These are phyloP conservation scores for Peromyscus leucopus DNA, from an alignment of 2,113 vertebrate species.

Conservation along the genomic window DNA sequence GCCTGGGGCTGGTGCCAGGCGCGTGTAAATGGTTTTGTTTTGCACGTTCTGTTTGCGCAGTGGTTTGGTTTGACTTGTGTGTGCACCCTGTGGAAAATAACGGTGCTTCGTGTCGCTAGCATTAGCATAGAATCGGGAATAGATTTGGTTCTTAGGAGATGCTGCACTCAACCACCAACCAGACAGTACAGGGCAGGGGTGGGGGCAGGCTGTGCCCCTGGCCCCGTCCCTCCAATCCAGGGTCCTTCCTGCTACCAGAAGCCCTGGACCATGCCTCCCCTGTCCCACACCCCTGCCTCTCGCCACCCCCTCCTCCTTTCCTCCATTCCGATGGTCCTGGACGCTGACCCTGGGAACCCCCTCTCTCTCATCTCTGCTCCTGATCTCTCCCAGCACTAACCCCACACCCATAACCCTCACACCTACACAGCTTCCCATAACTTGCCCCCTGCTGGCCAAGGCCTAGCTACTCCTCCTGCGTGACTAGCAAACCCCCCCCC, in stretches of 20 bases:
- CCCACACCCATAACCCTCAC: background rate
- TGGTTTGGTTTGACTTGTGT: slow-evolving; percentile 87
- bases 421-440: background rate
- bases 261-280: background rate
- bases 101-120: slow-evolving; percentile 87
- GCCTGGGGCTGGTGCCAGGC: slow-evolving; percentile 65
- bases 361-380: background rate
- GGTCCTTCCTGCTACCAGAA: slow-evolving; percentile 18
- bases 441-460: slow-evolving; percentile 20
- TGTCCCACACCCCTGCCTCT: background rate
- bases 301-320: background rate
- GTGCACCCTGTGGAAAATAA: slow-evolving; percentile 86
- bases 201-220: background rate
- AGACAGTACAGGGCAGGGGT: slow-evolving; percentile 54
- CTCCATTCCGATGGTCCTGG: background rate
- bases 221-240: background rate
- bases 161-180: slow-evolving; percentile 78
- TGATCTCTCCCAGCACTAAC: slow-evolving; percentile 10
- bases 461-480: slow-evolving; percentile 51
- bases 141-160: slow-evolving; percentile 79
- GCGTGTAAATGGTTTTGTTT: slow-evolving; percentile 86
- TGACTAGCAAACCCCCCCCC: slow-evolving; percentile 58
- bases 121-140: slow-evolving; percentile 82
- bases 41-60: slow-evolving; percentile 89
- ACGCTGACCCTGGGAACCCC: background rate